Base-by-base conservation (phyloP, 2,888 invertebrate species). In the Acronicta psi region DNA sequence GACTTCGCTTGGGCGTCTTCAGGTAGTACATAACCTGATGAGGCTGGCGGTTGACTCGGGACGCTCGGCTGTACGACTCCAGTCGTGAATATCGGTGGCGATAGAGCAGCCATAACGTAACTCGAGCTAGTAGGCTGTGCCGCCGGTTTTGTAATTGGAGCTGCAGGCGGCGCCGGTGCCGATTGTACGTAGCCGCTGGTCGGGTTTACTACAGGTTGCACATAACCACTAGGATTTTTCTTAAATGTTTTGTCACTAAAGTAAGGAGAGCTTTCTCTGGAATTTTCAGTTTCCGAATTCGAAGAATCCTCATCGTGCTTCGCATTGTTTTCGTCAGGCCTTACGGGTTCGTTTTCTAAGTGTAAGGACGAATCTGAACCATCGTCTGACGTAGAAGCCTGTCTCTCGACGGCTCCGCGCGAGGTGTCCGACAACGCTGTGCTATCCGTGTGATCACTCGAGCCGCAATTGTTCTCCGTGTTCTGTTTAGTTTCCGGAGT, bases 381-480 rank as follows among this genome's bases (percentile, higher is more conserved):
- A 37, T 91, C 91, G 69, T 93, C 94, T 14, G 93, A 92, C 13
- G 89, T 86, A 11, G 92, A 92, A 11, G 82, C 81, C 68, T 92
- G 93, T 65, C 91, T 83, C n/a, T 91, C 92, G 2, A 89, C 77
- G 5, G 85, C 81, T 2, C 82, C 89, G 59, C 84, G 84, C 7
- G 93, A 92, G 1, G 84, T 85, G 38, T 93, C 90, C 7, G 94
- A 94, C n/a, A 94, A 64, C n/a, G 84, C 92, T 3, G 94, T 94
- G 70, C 93, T 94, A 59, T 93, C 91, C 9, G 94, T 94, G 52
- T 91, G 92, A 57, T 93, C 92, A 80, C 92, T 93, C 37, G 88
- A 85, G 36, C 84, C 91, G 67, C 92, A 91, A 52, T 89, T 92
- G 44, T 86, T 87, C 49, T 85, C 88, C 37, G 88, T 86, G 64